Base-by-base conservation (phyloP, 2,797 vertebrate genomes). In the Sebastes melanostomus region DNA sequence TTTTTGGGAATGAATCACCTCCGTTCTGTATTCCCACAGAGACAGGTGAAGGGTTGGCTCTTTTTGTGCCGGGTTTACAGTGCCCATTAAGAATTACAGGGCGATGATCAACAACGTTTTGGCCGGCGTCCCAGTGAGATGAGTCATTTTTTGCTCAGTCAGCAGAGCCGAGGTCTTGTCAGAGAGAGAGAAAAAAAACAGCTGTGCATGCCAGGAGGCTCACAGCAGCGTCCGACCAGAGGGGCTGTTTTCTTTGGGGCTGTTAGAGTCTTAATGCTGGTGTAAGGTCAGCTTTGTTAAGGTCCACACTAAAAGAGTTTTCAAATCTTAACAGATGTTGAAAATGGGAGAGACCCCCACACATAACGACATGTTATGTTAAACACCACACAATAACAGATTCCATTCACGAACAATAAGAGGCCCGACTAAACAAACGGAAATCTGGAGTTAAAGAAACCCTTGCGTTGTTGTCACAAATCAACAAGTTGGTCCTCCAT, bases 111-210 rank as follows among this genome's bases (percentile, higher is more conserved):
- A 90, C 89, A 90, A 81, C 74, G 20, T 83, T 88, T 82, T 92
- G 92, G 90, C 88, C 36, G 4, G 12, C 9, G 32, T 90, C 91
- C 92, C 80, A 66, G 84, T 55, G 68, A 77, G 85, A 91, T 92
- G 93, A 93, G 77, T 87, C 82, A 89, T 82, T 88, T 90, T 86
- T 82, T 88, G 93, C 89, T 78, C 78, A 82, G 83, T 95, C 93
- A 95, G 93, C 94, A 93, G 74, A 91, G 61, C 77, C 6, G 24
- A 86, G 69, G 60, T 76, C 83, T 88, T 81, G 90, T 83, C 66
- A 84, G 61, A 59, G 69, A 76, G 46, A 11, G 32, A 82, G 24
- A 69, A 55, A 24, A 59, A 69, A 88, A 89, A 85, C 90, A 93
- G 93, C 90, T 92, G 91, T 78, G 80, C 87, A 80, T 89, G 89